Base-by-base conservation (phyloP, 2,888 invertebrate genomes). In the Drosophila kuntzei region DNA sequence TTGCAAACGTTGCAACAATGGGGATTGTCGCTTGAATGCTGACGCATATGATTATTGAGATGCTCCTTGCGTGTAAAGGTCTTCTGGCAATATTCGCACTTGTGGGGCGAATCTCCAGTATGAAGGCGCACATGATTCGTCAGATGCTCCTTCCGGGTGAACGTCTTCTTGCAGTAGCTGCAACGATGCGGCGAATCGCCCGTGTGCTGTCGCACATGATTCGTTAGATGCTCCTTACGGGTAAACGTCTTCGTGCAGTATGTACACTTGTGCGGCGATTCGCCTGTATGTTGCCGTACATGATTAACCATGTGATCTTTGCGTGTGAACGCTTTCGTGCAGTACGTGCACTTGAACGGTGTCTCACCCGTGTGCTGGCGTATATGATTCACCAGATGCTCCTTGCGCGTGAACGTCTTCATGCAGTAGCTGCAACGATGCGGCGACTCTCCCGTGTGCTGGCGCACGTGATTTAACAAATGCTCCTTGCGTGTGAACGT, bases 401-500 rank as follows among this genome's bases (percentile, higher is more conserved):
- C 97, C 92, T 97, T 97, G 61, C 97, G 94, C n/a, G 96, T 96
- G 92, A 97, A 97, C 43, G 96, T 95, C 92, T 97, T 97, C 79
- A 96, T 96, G 92, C 97, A 97, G 89, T 96, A 96, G 29, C 95
- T 95, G 93, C 97, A 97, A 77, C 95, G 96, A 91, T 96, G 97
- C 1, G 96, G 97, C 90, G 96, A 97, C 92, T 97, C 97, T 69
- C 96, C 96, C 2, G 96, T 95, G 90, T 97, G 94, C 71, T 96
- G 94, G 89, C 97, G 94, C 80, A 97, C 96, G 93, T 97, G 97
- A 92, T 97, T 97, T 84, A 96, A 95, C 87, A 97, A 94, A 92
- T 97, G 97, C 91, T 97, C 97, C 91, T 96, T 95, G 78, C 97
- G 94, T 67, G 97, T 97, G 93, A 97, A 97, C 71, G 96, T 96